Evolutionary conservation across 64 coral and sea anemone species (phyloP), one percentile per base, ranked within the genome.

Genomic region (Hydrozoanthus tunicans): DNA sequence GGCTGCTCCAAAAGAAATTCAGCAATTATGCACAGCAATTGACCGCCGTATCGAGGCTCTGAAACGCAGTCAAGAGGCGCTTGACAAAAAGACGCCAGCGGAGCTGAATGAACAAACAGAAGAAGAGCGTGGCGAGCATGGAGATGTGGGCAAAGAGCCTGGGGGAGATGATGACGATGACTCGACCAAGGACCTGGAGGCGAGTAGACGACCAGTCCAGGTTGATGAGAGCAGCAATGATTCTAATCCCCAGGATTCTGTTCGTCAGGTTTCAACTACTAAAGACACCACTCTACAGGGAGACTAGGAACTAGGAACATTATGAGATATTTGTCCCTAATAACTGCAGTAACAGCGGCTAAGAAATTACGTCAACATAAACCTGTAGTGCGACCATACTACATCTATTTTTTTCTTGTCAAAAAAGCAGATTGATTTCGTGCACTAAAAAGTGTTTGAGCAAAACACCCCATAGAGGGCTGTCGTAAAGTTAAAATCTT

Each of bases 41-140:
- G 97, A 99, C 81, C 82, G 97, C 58, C 94, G 97, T 70, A 99
- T 99, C 81, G 91, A 96, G 62, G 92, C 97, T 17, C 78, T 99
- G 10, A 93, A 95, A 25, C 92, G 89, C 9, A 91, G 91, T 13
- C 75, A 96, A 77, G 79, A 90, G 20, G 54, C 62, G 11, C 27
- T 69, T 17, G 57, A 81, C 64, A 32, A 92, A 73, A 85, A 89
- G 59, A 53, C 81, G 15, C 25, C 84, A 10, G 77, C 15, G 53
- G 84, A 77, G n/a, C 67, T 91, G 58, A 56, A 52, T 77, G 64
- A 71, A 24, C 79, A 93, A 66, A 74, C 89, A 17, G 91, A 90
- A 51, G 91, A 77, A 51, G 77, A 77, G 51, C 91, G 66, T n/a
- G 84, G 89, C 72, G 86, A 96, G 57, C 91, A 79, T 3, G 88